These are phyloP conservation scores for Echiichthys vipera DNA, from an alignment of 2,797 vertebrate species.

Conservation along the genomic window DNA sequence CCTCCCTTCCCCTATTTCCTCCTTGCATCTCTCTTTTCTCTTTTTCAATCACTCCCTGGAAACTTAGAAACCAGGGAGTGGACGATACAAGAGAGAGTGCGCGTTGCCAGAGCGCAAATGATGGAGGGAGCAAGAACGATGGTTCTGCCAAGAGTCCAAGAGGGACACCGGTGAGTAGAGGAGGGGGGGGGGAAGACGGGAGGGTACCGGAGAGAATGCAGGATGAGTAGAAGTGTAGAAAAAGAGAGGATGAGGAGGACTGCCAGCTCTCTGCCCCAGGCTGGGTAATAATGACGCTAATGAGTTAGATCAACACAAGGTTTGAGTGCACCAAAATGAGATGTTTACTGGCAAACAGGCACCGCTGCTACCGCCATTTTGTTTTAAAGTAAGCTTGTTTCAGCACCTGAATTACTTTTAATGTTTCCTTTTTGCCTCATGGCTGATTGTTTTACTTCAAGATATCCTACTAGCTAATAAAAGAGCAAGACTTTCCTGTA, in stretches of 20 bases:
- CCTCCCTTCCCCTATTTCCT: background rate
- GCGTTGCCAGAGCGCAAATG: slow-evolving; percentile 18
- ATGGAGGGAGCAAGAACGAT: slow-evolving; percentile 2
- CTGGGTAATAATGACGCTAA: slow-evolving; percentile 52
- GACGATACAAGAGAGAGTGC: background rate
- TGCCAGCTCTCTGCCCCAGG: slow-evolving; percentile 41
- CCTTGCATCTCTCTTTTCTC: background rate
- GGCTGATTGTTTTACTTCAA: too few relatives aligned
- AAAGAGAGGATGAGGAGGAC: slow-evolving; percentile 6
- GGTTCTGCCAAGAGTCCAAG: slow-evolving; percentile 42
- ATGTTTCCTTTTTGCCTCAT: too few relatives aligned
- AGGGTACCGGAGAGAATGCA: background rate
- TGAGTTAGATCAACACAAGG: slow-evolving; percentile 58
- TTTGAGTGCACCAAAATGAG: slow-evolving; percentile 36
- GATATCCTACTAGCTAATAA: too few relatives aligned
- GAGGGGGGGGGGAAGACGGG: background rate
- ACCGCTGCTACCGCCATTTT: background rate
- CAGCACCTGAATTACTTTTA: background rate
- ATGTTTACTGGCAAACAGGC: slow-evolving; percentile 17
- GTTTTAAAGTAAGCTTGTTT: background rate
- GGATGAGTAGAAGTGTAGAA: background rate
- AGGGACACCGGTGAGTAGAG: slow-evolving; percentile 10
- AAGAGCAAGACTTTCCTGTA: too few relatives aligned
- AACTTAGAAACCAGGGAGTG: background rate
- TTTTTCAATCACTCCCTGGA: slow-evolving; percentile 6